phyloP scores from a whole-genome alignment of 2,113 vertebrate genomes.

The Trogon melanurus region DNA sequence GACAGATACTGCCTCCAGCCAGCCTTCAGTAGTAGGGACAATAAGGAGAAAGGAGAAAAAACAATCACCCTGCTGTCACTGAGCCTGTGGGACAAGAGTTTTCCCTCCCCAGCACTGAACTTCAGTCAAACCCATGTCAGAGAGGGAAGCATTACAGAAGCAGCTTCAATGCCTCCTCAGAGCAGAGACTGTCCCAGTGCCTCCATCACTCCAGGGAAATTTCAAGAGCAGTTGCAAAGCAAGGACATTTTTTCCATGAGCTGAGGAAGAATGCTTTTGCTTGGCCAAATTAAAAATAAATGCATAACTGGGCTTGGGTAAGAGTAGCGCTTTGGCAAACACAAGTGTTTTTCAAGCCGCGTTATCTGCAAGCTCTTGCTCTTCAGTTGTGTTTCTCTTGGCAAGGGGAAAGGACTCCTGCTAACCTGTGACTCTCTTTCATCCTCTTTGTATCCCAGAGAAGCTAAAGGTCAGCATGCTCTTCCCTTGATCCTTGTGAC shows the following conservation, averaged over 20 bases:
- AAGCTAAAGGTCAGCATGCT: neutral
- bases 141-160: neutral
- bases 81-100: neutral
- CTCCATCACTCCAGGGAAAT: neutral
- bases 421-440: neutral
- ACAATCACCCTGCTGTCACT: neutral
- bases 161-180: neutral
- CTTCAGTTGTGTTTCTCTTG: neutral
- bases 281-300: conserved; percentile 43
- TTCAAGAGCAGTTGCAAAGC: neutral
- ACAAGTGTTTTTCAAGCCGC: neutral
- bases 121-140: neutral
- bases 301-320: neutral
- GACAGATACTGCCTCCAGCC: neutral
- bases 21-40: neutral
- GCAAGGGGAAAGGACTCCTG: neutral
- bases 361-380: conserved; percentile 29
- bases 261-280: neutral
- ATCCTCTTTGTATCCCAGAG: neutral
- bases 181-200: neutral
- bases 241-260: neutral
- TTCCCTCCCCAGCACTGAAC: neutral
- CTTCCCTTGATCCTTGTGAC: neutral
- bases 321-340: conserved; percentile 6
- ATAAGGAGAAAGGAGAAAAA: neutral